Base-by-base conservation (phyloP, 2,797 vertebrate genomes). In the Rallus crepitans region DNA sequence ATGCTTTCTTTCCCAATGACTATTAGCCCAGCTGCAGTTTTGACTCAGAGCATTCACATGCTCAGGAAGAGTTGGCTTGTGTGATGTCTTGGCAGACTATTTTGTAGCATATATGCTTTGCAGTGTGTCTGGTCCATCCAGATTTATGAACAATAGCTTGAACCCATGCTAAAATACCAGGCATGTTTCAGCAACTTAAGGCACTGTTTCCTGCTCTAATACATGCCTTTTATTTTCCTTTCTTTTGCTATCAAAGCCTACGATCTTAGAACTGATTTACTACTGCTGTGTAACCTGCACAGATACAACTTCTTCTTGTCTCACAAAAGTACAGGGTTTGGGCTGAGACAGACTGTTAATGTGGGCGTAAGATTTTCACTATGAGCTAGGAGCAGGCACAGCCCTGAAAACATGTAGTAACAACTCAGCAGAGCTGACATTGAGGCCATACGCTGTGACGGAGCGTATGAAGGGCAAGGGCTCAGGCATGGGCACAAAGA, bases 1-100 rank as follows among this genome's bases (percentile, higher is more conserved):
- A 82, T 45, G n/a, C 90, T 96, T 45, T 48, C 81, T 93, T 84
- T 92, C 88, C 66, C 66, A 66, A 48, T 63, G 83, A 24, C 92
- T 89, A 4, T 82, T 79, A 92, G 71, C 28, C 86, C 90, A 97
- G 94, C 86, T 80, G 81, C 78, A 92, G 78, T 70, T 96, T 70
- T 90, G 86, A 90, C 75, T 95, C 48, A 9, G 42, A 93, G 70
- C 48, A 87, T 55, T 87, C 83, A 60, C 48, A 31, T 52, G 37
- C 35, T 79, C 18, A 20, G 73, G 59, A 71, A 73, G 88, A 90
- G 25, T 3, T 93, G 90, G 86, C 81, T 92, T 70, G n/a, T 59
- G 78, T 80, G 84, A 40, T 93, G 73, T 87, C 81, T 89, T 95
- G 94, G 75, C 93, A 89, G 52, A 56, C 48, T 70, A 2, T 77